Conservation (phyloP, 2,113 vertebrate genomes). For the Cnemophilus loriae region DNA sequence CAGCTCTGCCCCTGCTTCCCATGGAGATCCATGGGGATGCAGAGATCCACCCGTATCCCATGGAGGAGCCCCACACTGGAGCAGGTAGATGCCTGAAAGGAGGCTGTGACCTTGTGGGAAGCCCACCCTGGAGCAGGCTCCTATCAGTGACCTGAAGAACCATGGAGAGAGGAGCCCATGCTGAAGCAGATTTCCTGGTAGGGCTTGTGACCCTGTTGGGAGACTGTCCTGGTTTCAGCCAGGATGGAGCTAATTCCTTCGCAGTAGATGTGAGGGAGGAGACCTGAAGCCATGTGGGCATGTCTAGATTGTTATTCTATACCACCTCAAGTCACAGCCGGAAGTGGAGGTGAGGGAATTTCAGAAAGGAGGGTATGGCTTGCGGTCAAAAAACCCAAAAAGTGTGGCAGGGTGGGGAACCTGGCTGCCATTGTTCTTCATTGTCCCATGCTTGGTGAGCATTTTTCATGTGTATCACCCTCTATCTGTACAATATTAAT, state of each 20-base stretch:
- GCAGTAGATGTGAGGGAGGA: background rate
- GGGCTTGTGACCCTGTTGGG: background rate
- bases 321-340: background rate
- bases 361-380: accelerated
- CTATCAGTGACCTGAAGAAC: background rate
- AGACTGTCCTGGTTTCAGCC: background rate
- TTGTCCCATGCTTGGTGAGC: background rate
- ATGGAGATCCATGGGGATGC: too few relatives aligned
- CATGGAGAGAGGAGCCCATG: background rate
- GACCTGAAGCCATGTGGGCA: background rate
- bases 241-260: background rate
- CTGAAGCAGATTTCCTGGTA: background rate
- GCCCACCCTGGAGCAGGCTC: background rate
- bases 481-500: background rate
- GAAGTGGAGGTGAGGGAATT: background rate
- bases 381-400: background rate
- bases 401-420: background rate
- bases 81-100: background rate
- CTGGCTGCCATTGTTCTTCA: background rate
- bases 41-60: accelerated
- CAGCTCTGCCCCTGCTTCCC: background rate
- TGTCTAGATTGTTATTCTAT: background rate
- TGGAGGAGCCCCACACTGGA: background rate
- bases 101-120: background rate
- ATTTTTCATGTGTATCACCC: background rate